Evolutionary conservation across 1,140 invertebrate species (phyloP).

Genomic region (Anastrepha ludens): DNA sequence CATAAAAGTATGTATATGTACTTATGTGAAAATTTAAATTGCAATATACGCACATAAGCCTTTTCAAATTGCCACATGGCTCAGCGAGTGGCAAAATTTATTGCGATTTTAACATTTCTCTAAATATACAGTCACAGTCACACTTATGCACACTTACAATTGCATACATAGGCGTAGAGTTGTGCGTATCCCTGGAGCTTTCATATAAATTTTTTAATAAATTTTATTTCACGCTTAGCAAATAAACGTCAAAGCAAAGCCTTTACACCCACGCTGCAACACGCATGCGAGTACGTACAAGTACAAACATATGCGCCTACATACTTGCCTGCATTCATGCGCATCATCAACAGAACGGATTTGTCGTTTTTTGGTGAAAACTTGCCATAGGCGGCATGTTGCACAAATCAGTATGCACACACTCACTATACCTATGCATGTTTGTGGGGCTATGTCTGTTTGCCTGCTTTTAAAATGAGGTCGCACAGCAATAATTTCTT

Average conservation of each 20-base stretch:
- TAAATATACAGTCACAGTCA: neutral
- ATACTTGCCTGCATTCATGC: neutral
- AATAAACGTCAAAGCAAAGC: conserved; percentile 14
- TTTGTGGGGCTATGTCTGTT: too few species aligned
- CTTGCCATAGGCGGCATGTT: conserved; percentile 29
- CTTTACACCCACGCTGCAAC: neutral
- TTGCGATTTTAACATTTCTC: conserved; percentile 16
- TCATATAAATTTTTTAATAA: conserved; percentile 27
- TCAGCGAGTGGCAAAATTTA: conserved; percentile 16
- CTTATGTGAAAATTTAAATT: too few species aligned
- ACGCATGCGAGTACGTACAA: neutral
- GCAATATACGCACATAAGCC: neutral
- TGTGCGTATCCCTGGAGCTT: neutral
- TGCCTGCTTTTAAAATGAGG: too few species aligned
- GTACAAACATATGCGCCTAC: too few species aligned
- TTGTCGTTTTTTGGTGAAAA: neutral
- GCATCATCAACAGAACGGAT: neutral
- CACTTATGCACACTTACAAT: neutral
- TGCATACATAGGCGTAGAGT: neutral
- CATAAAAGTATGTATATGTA: too few species aligned
- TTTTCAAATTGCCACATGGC: conserved; percentile 14
- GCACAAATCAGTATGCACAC: conserved; percentile 28
- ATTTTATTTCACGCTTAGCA: conserved; percentile 30
- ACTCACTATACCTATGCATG: too few species aligned
- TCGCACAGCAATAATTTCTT: too few species aligned